Evolutionary conservation across 2,113 vertebrate genomes (phyloP), one percentile per base, ranked within the genome.

Genomic region (Rhynchopsitta pachyrhyncha): DNA sequence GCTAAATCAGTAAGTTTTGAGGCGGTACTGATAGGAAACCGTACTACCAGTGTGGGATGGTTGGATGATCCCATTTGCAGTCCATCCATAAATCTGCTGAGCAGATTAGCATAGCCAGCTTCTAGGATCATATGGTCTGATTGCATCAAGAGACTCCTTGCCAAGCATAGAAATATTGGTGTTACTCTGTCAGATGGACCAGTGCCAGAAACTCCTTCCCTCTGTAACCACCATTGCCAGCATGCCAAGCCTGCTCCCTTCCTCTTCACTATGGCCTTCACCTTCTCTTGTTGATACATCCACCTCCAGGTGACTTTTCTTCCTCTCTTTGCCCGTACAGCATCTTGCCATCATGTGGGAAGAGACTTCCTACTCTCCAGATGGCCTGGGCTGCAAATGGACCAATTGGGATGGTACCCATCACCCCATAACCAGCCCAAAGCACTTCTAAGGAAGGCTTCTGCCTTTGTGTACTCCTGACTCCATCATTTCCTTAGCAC

Each of bases 91-190:
- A 74, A 24, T 53, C 53, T 92, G 42, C 80, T 75, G 88, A 88
- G 49, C 70, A 74, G 67, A 81, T 94, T 81, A 90, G 31, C 33
- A 7, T 84, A 55, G 70, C 53, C 1, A 0, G 31, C 67, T 80
- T 94, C 91, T 82, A 96, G 88, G 57, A 80, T 63, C 10, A 1
- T 74, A 29, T 79, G 87, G 66, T 78, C 69, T 74, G 64, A 82
- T 71, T 91, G 67, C 52, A 88, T 28, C 66, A 70, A 74, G 60
- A 74, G 44, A 35, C 28, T 87, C 35, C 42, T 47, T 87, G 78
- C 93, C 82, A 90, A 66, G 64, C 18, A 94, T 75, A 71, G 55
- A 84, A 90, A 86, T 68, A 81, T 23, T 90, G 83, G 33, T 82
- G 86, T 53, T 90, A 52, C 29, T 90, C 82, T 90, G 29, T 68